These are phyloP conservation scores for Sinocyclocheilus anophthalmus DNA, from an alignment of 2,113 vertebrate genomes.

Conservation along the genomic window DNA sequence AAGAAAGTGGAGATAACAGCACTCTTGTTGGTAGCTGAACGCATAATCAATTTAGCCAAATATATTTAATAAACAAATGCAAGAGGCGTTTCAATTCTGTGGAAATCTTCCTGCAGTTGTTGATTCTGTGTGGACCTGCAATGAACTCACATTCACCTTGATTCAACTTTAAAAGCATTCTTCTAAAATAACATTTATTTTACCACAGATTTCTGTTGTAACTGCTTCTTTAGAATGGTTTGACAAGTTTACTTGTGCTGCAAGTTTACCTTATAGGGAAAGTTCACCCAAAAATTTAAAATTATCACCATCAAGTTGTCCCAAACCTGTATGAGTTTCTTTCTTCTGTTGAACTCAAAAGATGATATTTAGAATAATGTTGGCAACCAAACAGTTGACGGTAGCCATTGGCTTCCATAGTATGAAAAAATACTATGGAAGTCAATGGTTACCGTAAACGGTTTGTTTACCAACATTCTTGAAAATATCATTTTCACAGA, in stretches of 20 bases:
- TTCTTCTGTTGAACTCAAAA: neutral
- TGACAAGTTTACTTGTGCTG: neutral
- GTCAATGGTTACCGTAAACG: neutral
- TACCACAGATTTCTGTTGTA: neutral
- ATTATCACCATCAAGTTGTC: neutral
- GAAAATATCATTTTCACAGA: neutral
- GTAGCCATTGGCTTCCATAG: neutral
- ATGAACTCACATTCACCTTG: neutral
- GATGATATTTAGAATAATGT: neutral
- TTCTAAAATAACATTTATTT: neutral
- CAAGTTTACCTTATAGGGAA: neutral
- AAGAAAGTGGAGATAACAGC: neutral
- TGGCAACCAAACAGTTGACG: neutral
- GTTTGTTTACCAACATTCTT: neutral
- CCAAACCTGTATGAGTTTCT: neutral
- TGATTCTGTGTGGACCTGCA: neutral
- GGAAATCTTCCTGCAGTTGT: neutral
- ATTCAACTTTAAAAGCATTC: neutral
- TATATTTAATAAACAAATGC: neutral
- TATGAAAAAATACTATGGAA: neutral
- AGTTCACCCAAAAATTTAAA: neutral
- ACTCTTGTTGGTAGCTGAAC: neutral
- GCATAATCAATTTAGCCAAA: neutral
- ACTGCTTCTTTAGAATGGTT: neutral
- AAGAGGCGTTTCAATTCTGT: neutral